These are phyloP conservation scores for Argya squamiceps DNA, from an alignment of 2,797 vertebrate genomes.

Conservation along the genomic window DNA sequence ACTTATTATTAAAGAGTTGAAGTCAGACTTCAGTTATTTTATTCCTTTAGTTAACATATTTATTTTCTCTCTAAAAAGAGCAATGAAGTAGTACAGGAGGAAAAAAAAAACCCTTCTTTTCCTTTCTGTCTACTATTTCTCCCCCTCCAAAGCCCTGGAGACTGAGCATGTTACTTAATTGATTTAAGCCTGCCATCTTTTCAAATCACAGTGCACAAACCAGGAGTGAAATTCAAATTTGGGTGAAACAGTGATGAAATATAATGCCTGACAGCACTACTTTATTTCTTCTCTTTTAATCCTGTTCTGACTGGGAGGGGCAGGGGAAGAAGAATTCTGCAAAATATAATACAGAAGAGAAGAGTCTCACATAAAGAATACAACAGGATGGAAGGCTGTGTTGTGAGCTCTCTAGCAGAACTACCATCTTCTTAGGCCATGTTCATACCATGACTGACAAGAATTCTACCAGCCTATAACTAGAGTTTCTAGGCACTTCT, in stretches of 20 bases:
- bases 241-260: background rate
- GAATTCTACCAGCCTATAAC: background rate
- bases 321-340: background rate
- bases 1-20: background rate
- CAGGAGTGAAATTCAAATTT: background rate
- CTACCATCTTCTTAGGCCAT: background rate
- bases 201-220: background rate
- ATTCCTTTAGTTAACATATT: background rate
- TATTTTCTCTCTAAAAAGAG: background rate
- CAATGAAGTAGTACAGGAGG: background rate
- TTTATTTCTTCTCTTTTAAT: background rate
- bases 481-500: background rate
- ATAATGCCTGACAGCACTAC: background rate
- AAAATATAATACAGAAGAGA: background rate
- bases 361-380: background rate
- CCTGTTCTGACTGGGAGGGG: background rate
- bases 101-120: background rate
- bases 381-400: background rate
- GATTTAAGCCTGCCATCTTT: constrained; percentile 5
- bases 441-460: background rate
- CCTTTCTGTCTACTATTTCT: background rate
- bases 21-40: background rate
- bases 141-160: background rate
- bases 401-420: background rate
- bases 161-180: background rate